Evolutionary conservation across 2,888 invertebrate species (phyloP).

Genomic region (Orthosia gracilis): DNA sequence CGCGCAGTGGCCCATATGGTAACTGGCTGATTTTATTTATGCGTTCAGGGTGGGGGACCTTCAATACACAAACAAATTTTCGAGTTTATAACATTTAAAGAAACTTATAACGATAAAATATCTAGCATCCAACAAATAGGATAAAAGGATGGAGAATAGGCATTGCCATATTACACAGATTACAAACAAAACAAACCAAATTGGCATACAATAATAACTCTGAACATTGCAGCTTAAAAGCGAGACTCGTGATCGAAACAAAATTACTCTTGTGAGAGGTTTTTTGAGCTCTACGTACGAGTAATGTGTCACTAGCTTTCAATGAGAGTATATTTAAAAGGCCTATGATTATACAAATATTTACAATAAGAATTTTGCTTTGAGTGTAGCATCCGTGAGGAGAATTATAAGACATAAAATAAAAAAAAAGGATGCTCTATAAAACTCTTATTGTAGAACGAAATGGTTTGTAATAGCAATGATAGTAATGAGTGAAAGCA

Average conservation of each 20-base stretch:
- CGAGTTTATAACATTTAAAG: conserved; percentile 82
- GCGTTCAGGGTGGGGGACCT: conserved; percentile 93
- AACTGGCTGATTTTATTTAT: conserved; percentile 92
- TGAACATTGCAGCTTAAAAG: conserved; percentile 77
- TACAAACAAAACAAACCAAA: conserved; percentile 71
- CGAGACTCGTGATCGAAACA: conserved; percentile 74
- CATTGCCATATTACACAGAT: conserved; percentile 74
- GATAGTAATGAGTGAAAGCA: conserved; percentile 79
- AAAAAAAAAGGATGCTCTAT: conserved; percentile 64
- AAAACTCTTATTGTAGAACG: conserved; percentile 80
- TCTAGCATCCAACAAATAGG: conserved; percentile 84
- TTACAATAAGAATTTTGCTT: conserved; percentile 75
- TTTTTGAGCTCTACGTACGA: conserved; percentile 71
- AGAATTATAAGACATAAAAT: conserved; percentile 34
- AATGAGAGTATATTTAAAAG: conserved; percentile 57
- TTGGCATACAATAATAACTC: conserved; percentile 73
- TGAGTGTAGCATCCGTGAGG: conserved; percentile 56
- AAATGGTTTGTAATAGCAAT: conserved; percentile 75
- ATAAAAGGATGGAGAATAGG: conserved; percentile 79
- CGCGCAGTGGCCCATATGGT: conserved; percentile 93
- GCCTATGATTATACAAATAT: conserved; percentile 54
- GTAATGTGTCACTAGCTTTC: conserved; percentile 67
- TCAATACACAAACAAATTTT: conserved; percentile 92
- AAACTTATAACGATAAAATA: conserved; percentile 75
- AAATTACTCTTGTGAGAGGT: conserved; percentile 72